A percentile compares a stretch with the other conserved stretches of the same genome.
Evolutionary conservation across 1,140 invertebrate species (phyloP).

Genomic region (Trichonephila inaurata): DNA sequence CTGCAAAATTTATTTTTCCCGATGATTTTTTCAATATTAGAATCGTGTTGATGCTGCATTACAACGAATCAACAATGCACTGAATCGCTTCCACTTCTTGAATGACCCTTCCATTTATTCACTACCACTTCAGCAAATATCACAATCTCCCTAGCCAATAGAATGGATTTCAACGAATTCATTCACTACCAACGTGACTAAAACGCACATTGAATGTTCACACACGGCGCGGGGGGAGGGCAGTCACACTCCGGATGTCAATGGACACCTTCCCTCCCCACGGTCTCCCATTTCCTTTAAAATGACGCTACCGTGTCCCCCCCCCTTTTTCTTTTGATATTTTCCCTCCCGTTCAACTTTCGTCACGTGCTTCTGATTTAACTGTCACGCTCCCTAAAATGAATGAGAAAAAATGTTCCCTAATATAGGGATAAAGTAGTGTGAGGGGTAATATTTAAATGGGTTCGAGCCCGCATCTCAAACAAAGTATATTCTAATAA

Average conservation of each 20-base stretch:
- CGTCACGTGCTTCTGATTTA: slow-evolving; percentile 59
- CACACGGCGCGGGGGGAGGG: not conserved
- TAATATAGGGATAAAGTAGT: slow-evolving; percentile 34
- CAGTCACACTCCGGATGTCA: slow-evolving; percentile 42
- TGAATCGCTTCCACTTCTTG: too few relatives aligned
- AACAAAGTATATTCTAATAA: slow-evolving; percentile 64
- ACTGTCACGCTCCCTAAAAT: slow-evolving; percentile 54
- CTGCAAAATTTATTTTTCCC: too few relatives aligned
- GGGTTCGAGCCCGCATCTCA: slow-evolving; percentile 36
- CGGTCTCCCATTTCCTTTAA: slow-evolving; percentile 13
- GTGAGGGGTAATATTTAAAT: slow-evolving; percentile 53
- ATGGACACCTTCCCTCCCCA: not conserved
- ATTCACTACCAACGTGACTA: not conserved
- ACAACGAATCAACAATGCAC: too few relatives aligned
- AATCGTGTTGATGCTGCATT: too few relatives aligned
- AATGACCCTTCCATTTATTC: too few relatives aligned
- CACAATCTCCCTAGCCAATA: not conserved
- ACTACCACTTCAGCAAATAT: too few relatives aligned
- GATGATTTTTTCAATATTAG: too few relatives aligned
- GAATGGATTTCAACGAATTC: not conserved
- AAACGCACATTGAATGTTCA: slow-evolving; percentile 31
- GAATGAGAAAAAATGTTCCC: slow-evolving; percentile 16
- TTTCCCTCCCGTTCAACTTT: not conserved
- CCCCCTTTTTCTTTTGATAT: slow-evolving; percentile 3
- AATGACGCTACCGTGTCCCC: slow-evolving; percentile 32